Evolutionary conservation across 2,888 invertebrate species (phyloP), one percentile per base, ranked within the genome.

Genomic region (Sinotaia quadrata): DNA sequence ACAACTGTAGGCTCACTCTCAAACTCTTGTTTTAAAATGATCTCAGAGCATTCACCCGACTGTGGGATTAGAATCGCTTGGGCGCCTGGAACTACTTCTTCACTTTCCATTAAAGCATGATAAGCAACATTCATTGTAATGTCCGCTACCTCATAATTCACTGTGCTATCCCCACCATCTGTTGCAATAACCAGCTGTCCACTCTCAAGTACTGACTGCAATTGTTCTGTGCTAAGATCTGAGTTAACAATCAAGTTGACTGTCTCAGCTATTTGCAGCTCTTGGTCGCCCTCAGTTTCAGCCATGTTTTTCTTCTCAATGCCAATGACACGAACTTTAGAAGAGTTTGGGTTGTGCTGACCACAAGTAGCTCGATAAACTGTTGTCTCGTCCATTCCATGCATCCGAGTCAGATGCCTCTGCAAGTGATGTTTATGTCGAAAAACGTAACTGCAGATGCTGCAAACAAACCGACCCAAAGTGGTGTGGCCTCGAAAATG

Each of bases 401-500:
- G 87, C 36, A 83, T 77, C 41, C 75, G 78, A 31, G 72, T 71
- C 57, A 83, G 81, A 65, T 87, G 86, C 44, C 87, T 73, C 56
- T 82, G 81, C 15, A 87, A 76, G 63, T 87, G 87, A 71, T 87
- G 87, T 62, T 85, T 87, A 41, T 86, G 84, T 15, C 85, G 74
- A 67, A 87, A 87, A 8, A 77, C 74, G 66, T 86, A 85, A 4
- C 83, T 81, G 71, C 85, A 86, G 27, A 80, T 41, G 4, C 61
- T 61, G 71, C 85, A 86, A 49, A 76, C 74, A 71, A 85, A 86
- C 66, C 84, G 83, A 0, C 83, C 82, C 52, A 79, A 77, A 0
- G 79, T 78, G 0, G 81, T 80, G 71, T 87, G 87, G 5, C 79
- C 78, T 18, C 78, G 72, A 15, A 81, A 74, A 73, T 87, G 87